Conservation (phyloP, 1,140 invertebrate species). For the Ectropis grisescens region DNA sequence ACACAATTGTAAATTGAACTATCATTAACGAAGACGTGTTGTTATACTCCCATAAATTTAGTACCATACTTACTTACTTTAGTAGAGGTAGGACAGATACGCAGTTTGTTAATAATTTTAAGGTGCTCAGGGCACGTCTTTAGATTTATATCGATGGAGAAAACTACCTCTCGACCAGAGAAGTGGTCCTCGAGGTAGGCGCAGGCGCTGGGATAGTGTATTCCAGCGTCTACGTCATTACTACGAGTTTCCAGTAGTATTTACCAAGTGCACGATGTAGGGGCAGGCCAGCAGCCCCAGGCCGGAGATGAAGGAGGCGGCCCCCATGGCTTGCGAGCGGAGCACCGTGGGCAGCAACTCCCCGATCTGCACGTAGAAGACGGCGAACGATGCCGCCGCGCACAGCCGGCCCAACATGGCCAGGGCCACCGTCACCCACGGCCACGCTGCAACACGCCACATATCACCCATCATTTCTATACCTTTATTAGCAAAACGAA, state of each 20-base stretch:
- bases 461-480: too few species aligned
- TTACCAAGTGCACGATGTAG: constrained; percentile 78
- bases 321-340: constrained; percentile 77
- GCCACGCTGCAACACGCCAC: constrained; percentile 58
- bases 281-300: constrained; percentile 76
- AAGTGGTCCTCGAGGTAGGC: too few species aligned
- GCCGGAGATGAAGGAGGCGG: constrained; percentile 76
- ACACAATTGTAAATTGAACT: too few species aligned
- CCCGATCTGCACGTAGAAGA: constrained; percentile 78
- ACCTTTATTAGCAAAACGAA: too few species aligned
- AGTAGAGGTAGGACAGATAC: too few species aligned
- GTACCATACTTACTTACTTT: neutral
- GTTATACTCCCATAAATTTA: neutral
- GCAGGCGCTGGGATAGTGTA: too few species aligned
- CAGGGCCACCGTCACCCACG: constrained; percentile 74
- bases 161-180: neutral
- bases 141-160: too few species aligned
- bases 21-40: neutral
- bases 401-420: constrained; percentile 78
- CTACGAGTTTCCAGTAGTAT: too few species aligned
- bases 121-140: too few species aligned
- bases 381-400: constrained; percentile 76
- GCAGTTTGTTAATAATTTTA: too few species aligned
- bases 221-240: too few species aligned
- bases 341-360: constrained; percentile 77